Base-by-base conservation (phyloP, 2,113 vertebrate genomes). In the Leuciscus idus region DNA sequence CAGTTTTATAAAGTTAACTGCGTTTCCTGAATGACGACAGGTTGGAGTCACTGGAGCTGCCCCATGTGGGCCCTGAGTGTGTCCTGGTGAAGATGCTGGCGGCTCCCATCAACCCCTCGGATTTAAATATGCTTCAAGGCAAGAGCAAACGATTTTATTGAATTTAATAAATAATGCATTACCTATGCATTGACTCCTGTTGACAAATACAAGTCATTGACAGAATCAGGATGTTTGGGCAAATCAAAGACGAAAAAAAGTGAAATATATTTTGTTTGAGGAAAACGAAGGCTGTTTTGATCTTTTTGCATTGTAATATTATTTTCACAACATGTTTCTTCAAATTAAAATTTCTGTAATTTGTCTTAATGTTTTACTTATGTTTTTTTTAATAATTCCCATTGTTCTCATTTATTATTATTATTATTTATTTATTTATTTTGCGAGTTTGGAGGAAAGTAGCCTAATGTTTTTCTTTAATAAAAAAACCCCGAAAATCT, bases 101-200 rank as follows among this genome's bases (percentile, higher is more conserved):
- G 11, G 96, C 98, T 62, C 98, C 98, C 68, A 89, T 99, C 91
- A 99, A 99, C 90, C 98, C 98, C 0, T 94, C 98, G 0, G 98
- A 99, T 90, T 96, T 99, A 89, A 99, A 99, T 89, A 97, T 98
- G 97, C 95, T 99, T 91, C 97, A 99, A 94, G 98, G 98, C 98
- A 93, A 89, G 1, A 13, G 2, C 3, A 55, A 64, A 19, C 21
- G 3, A 8, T 4, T 66, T 13, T 0, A 19, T 81, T 19, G 0
- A 0, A 9, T 21, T 80, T 6, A n/a, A n/a, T 43, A n/a, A 72
- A 72, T 72, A 12, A 43, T 23, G 36, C 68, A 72, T 73, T 4
- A 52, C n/a, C 13, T 2, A 19, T 19, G 6, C 10, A 21, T 43
- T 11, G 9, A 30, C 21, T 3, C 12, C 46, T 15, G 9, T 46